Conservation (phyloP, 2,113 vertebrate species). For the Irena cyanogastra region DNA sequence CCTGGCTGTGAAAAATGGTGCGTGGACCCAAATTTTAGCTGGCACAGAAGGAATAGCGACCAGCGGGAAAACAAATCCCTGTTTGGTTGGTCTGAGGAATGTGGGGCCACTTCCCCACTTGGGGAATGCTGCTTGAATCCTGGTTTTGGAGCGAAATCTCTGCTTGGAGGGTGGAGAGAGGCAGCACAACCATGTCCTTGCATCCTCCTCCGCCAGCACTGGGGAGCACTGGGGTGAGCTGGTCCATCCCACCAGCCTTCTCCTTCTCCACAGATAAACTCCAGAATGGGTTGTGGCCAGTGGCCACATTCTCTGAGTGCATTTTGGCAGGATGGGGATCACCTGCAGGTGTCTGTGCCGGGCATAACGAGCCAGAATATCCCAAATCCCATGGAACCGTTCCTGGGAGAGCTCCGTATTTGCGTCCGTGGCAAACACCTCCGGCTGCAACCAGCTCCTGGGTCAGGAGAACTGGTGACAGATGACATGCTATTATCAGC, state of each 20-base stretch:
- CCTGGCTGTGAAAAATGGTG: background rate
- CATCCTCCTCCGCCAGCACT: background rate
- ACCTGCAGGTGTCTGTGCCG: background rate
- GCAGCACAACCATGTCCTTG: rapidly evolving
- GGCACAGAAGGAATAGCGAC: background rate
- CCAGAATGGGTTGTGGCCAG: background rate
- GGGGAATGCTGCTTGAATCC: background rate
- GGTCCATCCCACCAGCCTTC: background rate
- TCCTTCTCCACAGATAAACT: background rate
- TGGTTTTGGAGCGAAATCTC: background rate
- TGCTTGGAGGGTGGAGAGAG: background rate
- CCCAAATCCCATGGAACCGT: rapidly evolving
- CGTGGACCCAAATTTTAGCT: background rate
- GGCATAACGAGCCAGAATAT: rapidly evolving
- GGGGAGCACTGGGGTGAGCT: background rate
- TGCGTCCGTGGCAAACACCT: background rate
- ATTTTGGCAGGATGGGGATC: background rate
- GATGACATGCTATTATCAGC: constrained; percentile 69
- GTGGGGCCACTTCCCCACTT: background rate
- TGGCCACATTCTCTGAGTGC: background rate
- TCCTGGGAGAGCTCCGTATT: background rate
- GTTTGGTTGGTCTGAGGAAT: background rate
- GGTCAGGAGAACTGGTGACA: constrained; percentile 72
- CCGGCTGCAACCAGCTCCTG: constrained; percentile 37
- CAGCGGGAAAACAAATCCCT: background rate